Base-by-base conservation (phyloP, 2,113 vertebrate species). In the Oreochromis spilurus region DNA sequence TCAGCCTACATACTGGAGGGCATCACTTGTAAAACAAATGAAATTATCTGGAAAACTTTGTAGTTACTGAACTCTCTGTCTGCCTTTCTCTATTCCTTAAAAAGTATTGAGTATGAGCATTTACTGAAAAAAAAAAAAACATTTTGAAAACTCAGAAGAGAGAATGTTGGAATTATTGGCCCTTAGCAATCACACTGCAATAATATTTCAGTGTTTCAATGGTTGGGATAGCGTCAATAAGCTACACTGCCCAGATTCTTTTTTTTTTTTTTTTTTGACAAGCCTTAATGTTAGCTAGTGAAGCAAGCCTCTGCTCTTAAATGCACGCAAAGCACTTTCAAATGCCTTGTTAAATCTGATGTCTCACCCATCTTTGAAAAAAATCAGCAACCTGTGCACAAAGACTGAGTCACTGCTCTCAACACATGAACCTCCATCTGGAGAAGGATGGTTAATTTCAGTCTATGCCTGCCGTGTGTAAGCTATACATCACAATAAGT, bases 401-500 rank as follows among this genome's bases (percentile, higher is more conserved):
- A 52, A 50, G 52, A 75, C 77, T 90, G 84, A 88, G 88, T 90
- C 91, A 86, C 81, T 85, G 75, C 65, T 87, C 21, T 87, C 67
- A 84, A 77, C 88, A 88, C 88, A 88, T 58, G 31, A 85, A 84
- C 45, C 55, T 88, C 82, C 86, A 92, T 92, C 86, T 90, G 88
- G 86, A 83, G 58, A 88, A 84, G 70, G 62, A 55, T 75, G 75
- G 81, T 57, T 77, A 45, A 82, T 83, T 83, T 84, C 65, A 77
- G 40, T 86, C 58, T 52, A 81, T 82, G 82, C 55, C 29, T 58
- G 43, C 16, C 40, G 55, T 75, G 52, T 83, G 29, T 62, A 82
- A 88, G 67, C 43, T 52, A 45, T 45, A 84, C 57, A 77, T 77
- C 58, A 80, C 53, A 85, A 85, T 53, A 36, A 45, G 50, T 50